Evolutionary conservation across 2,888 invertebrate species (phyloP), one percentile per base, ranked within the genome.

Genomic region (Euzophera pinguis): DNA sequence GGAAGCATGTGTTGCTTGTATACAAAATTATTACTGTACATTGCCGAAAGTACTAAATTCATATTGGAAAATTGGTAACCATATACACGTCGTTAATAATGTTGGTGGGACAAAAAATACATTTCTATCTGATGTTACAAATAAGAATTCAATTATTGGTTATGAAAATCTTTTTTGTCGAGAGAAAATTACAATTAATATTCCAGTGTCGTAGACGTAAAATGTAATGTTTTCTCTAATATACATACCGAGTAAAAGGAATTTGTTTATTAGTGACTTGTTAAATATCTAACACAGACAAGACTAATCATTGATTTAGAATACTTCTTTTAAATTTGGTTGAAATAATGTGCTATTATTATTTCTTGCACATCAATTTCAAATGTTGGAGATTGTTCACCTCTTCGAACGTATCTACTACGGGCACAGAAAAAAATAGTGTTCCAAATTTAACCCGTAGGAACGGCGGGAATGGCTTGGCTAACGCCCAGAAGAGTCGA

Each of bases 401-500:
- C 88, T 88, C 85, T 72, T 71, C 73, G 71, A 69, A 72, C 71
- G 72, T 71, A 75, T 75, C 77, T 78, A 78, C 77, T 77, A 81
- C 69, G 69, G 62, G 65, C 64, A 69, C 65, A 72, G 71, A 78
- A 83, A 86, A 80, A 87, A 87, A 80, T 70, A 65, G 73, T 80
- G 84, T 79, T 89, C 88, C 83, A 88, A 90, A 87, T 81, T 84
- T 89, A 89, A 83, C 82, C 72, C 74, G 75, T 63, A 69, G 75
- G 76, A 79, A 77, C 82, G 81, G 73, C 80, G 84, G 83, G 84
- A 83, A 83, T 73, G 76, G 74, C 73, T 89, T 88, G 88, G 88
- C 89, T 75, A 67, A 66, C 79, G 81, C 84, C 89, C 89, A 89
- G 82, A 76, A 65, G 68, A 69, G 66, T 73, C 76, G 80, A 77